These are phyloP conservation scores for Psilanteris sp. DNA, from an alignment of 1,140 invertebrate genomes.

Conservation along the genomic window DNA sequence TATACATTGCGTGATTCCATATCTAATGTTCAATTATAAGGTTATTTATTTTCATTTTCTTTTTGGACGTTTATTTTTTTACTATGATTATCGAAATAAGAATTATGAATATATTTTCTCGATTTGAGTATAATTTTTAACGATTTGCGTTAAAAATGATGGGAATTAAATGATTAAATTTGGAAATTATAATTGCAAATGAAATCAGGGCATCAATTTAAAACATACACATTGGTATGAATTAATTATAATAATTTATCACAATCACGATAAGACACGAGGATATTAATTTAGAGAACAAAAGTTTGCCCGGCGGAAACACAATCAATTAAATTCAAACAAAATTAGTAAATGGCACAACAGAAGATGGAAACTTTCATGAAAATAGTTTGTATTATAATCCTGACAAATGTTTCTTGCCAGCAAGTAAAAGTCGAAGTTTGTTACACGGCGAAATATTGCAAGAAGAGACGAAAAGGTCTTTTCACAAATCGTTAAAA, in stretches of 20 bases:
- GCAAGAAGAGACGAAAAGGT: not conserved
- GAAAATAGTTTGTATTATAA: slow-evolving; percentile 21
- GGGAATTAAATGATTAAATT: too few relatives aligned
- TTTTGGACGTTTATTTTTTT: too few relatives aligned
- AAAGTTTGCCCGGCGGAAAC: slow-evolving; percentile 9
- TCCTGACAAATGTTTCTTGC: slow-evolving; percentile 30
- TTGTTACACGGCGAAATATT: slow-evolving; percentile 6
- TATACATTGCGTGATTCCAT: too few relatives aligned
- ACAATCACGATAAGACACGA: not conserved
- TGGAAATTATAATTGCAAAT: too few relatives aligned
- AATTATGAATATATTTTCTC: too few relatives aligned
- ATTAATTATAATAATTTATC: not conserved
- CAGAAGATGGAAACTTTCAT: slow-evolving; percentile 1
- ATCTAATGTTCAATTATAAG: too few relatives aligned
- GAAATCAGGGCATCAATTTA: too few relatives aligned
- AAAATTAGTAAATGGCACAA: slow-evolving; percentile 4
- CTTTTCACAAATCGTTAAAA: slow-evolving; percentile 15
- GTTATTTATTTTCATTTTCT: too few relatives aligned
- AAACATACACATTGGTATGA: not conserved
- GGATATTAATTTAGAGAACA: slow-evolving; percentile 6
- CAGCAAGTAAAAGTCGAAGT: slow-evolving; percentile 17
- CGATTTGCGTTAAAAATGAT: too few relatives aligned
- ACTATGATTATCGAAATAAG: too few relatives aligned
- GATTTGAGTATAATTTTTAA: too few relatives aligned
- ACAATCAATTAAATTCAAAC: slow-evolving; percentile 25